These are phyloP conservation scores for Sapajus apella DNA, from an alignment of 2,113 vertebrate genomes.

Conservation along the genomic window DNA sequence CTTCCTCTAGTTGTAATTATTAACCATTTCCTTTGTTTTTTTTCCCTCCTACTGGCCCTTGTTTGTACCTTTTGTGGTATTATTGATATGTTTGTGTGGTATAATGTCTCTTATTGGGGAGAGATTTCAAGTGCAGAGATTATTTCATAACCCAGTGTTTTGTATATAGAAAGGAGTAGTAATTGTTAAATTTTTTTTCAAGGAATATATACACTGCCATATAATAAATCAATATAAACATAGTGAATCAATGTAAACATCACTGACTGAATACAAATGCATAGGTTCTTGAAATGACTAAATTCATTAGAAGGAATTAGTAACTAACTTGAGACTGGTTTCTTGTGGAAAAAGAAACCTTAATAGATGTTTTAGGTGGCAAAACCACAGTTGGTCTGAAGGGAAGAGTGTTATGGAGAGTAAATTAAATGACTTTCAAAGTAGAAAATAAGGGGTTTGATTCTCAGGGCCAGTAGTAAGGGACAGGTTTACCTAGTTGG, in stretches of 20 bases:
- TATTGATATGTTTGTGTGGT: not conserved
- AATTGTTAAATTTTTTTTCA: not conserved
- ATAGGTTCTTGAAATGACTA: not conserved
- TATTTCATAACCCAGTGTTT: not conserved
- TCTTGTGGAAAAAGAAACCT: not conserved
- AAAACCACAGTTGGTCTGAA: not conserved
- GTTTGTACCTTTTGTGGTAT: not conserved
- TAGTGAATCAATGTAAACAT: not conserved
- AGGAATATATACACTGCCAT: not conserved
- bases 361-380: not conserved
- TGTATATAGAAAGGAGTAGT: not conserved
- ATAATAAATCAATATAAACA: not conserved
- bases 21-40: not conserved
- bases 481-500: not conserved
- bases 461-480: not conserved
- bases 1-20: constrained; percentile 1
- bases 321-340: not conserved
- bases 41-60: not conserved
- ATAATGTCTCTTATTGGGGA: not conserved
- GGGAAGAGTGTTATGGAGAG: not conserved
- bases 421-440: not conserved
- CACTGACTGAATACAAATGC: not conserved
- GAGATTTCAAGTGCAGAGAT: not conserved
- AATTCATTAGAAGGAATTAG: not conserved
- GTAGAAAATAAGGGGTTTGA: not conserved